Conservation (phyloP, 2,797 vertebrate genomes). For the Heliangelus exortis region DNA sequence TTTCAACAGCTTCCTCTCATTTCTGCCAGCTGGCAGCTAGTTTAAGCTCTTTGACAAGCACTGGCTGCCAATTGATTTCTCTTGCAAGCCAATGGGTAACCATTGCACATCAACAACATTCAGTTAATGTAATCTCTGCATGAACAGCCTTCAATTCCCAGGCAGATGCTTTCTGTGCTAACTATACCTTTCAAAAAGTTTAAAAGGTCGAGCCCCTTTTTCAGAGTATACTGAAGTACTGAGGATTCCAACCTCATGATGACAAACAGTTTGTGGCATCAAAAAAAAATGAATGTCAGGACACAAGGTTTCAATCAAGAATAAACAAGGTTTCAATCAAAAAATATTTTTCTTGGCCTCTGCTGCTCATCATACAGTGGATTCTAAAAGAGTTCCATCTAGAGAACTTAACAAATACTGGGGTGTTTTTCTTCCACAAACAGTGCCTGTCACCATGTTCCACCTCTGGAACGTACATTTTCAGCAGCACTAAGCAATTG, state of each 20-base stretch:
- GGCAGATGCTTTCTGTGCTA: not conserved
- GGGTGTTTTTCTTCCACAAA: not conserved
- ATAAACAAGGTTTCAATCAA: rapidly evolving
- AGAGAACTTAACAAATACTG: not conserved
- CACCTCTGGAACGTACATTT: not conserved
- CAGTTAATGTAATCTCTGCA: not conserved
- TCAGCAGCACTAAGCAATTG: not conserved
- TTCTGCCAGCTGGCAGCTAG: slow-evolving; percentile 43
- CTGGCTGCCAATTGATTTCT: slow-evolving; percentile 18
- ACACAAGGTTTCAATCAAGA: not conserved
- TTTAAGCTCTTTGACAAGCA: not conserved
- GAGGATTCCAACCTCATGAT: not conserved
- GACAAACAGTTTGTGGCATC: not conserved
- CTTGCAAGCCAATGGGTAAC: slow-evolving; percentile 6
- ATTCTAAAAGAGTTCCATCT: not conserved
- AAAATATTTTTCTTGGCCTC: not conserved
- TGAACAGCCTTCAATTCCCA: not conserved
- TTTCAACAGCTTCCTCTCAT: slow-evolving; percentile 6
- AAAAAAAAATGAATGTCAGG: not conserved
- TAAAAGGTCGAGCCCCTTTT: not conserved
- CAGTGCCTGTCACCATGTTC: not conserved
- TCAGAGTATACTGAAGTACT: not conserved
- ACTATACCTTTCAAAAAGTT: not conserved
- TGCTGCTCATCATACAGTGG: not conserved
- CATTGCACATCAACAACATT: not conserved